These are phyloP conservation scores for Elanoides forficatus DNA, from an alignment of 2,113 vertebrate genomes.

Conservation along the genomic window DNA sequence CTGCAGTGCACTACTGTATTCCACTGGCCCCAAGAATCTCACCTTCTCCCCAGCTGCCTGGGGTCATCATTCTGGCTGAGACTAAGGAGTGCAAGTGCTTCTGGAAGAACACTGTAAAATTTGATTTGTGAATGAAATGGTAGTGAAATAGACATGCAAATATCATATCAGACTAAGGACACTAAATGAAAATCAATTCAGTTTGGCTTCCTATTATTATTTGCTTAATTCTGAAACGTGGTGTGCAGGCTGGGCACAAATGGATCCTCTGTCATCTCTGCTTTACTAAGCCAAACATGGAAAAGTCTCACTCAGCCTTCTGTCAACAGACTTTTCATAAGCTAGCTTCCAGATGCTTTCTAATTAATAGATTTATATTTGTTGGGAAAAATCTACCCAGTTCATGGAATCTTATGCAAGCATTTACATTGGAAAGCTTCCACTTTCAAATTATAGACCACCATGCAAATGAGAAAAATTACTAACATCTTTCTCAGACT, in stretches of 20 bases:
- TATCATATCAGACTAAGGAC: neutral
- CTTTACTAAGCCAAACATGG: neutral
- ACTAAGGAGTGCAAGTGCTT: neutral
- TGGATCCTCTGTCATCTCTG: neutral
- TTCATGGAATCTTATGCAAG: neutral
- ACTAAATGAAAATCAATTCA: slow-evolving; percentile 5
- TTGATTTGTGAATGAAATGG: neutral
- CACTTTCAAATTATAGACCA: neutral
- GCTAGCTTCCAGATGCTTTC: neutral
- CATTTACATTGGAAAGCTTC: neutral
- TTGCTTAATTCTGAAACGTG: neutral
- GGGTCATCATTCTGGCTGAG: neutral
- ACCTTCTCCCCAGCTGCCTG: neutral
- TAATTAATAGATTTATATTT: neutral
- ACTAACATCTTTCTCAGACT: neutral
- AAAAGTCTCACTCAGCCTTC: neutral
- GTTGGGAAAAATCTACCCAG: neutral
- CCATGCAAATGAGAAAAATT: neutral
- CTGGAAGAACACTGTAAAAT: neutral
- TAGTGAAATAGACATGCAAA: neutral
- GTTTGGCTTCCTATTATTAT: neutral
- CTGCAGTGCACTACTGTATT: neutral
- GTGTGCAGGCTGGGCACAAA: neutral
- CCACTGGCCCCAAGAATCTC: neutral
- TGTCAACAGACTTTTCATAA: neutral